Evolutionary conservation across 2,888 invertebrate species (phyloP), one percentile per base, ranked within the genome.

Genomic region (Xanthorhoe spadicearia): DNA sequence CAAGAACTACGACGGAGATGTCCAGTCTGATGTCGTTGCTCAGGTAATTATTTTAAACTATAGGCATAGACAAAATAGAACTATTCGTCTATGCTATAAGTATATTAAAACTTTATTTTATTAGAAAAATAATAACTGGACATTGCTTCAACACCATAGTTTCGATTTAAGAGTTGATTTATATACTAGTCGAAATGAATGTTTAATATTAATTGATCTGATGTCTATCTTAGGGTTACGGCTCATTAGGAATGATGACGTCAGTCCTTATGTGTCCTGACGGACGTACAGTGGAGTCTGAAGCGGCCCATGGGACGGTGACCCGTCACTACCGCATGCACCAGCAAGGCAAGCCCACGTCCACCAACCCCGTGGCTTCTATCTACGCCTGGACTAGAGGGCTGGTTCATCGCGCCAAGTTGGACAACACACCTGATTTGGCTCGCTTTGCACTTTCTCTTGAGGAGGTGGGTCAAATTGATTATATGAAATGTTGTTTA

Each of bases 1-100:
- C 92, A 98, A 98, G 92, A 98, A 98, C 90, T 98, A 98, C 83
- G 97, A 97, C 81, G 98, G 98, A 38, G 98, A 98, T 83, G 98
- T 98, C 5, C 97, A 97, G 89, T 97, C 97, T 0, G 98, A 98
- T 82, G 94, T 97, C 71, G 96, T 98, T 5, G 98, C 98, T 50
- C 97, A 93, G 91, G 93, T 93, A 75, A 51, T 18, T 23, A 23
- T 55, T 49, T 51, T 3, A 7, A 7, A 35, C 9, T 23, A 23
- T 23, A 23, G 23, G n/a, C n/a, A n/a, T n/a, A n/a, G n/a, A n/a
- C n/a, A n/a, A n/a, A n/a, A n/a, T n/a, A n/a, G n/a, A n/a, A n/a
- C n/a, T n/a, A n/a, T n/a, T n/a, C n/a, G n/a, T n/a, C n/a, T n/a
- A n/a, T n/a, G n/a, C n/a, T n/a, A 23, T 23, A 23, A 4, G 23